Evolutionary conservation across 1,140 invertebrate genomes (phyloP), one percentile per base, ranked within the genome.

Genomic region (Himalopsyche phryganea): DNA sequence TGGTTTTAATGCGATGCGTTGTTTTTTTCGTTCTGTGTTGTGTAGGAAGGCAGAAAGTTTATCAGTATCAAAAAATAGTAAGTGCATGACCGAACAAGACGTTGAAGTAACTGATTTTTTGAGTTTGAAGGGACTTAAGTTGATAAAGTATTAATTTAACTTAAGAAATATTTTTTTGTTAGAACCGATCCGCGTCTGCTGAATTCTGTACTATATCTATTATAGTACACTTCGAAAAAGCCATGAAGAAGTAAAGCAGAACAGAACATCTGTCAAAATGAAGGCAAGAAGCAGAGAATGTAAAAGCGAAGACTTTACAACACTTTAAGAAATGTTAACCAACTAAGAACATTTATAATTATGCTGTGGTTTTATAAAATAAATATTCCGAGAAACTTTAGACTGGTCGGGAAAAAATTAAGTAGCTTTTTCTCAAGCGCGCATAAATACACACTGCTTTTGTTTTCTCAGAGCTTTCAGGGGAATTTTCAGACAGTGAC

Each of bases 281-380:
- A 40, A 40, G 15, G 3, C 23, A 40, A n/a, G 38, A n/a, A n/a
- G 15, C 38, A 40, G n/a, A 35, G 33, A n/a, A 7, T 35, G 33
- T 35, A n/a, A 35, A 7, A 35, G 15, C 11, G n/a, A 13, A 13
- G 11, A 11, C n/a, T n/a, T 13, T 11, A 5, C 38, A 40, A 40
- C 38, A 40, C 38, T 40, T 40, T 40, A 15, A 40, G 15, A 40
- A 40, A 40, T 40, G 38, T 40, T 40, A 40, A 40, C 38, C 38
- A 40, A 40, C 38, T 40, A 15, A 13, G 38, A 15, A 40, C 11
- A 40, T 32, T 51, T 51, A 51, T 51, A 51, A 51, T 51, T 51
- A 40, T 51, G 20, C 33, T 9, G 50, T 18, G 50, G 36, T 51
- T 51, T 51, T 40, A 51, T 51, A 36, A 51, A 40, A 51, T 51